phyloP scores from a whole-genome alignment of 2,888 invertebrate species.

The Stictocephala bisonia region DNA sequence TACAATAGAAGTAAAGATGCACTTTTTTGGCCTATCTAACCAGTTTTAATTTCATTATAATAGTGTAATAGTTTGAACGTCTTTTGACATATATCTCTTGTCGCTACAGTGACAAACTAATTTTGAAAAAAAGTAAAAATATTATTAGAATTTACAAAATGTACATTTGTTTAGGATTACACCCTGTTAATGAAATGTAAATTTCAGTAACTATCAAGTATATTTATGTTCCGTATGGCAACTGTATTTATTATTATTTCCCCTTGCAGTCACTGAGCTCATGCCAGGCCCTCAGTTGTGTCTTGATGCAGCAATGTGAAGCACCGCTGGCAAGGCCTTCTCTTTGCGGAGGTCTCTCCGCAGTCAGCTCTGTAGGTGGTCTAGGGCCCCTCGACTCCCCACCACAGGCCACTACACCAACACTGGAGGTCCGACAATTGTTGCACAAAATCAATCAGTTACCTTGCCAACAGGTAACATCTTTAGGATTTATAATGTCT shows the following conservation, averaged over 20 bases:
- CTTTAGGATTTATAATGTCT: no score
- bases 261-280: slow-evolving; percentile 34
- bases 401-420: slow-evolving; percentile 85
- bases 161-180: background rate
- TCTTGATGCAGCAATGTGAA: slow-evolving; percentile 51
- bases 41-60: no score
- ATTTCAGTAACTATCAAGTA: no score
- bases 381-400: slow-evolving; percentile 73
- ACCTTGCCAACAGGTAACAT: slow-evolving; percentile 62
- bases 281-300: slow-evolving; percentile 47
- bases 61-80: no score
- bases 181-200: no score
- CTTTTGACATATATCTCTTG: background rate
- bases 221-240: no score
- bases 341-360: slow-evolving; percentile 54
- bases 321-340: slow-evolving; percentile 48
- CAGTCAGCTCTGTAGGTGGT: slow-evolving; percentile 75
- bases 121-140: background rate
- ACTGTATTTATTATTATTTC: no score
- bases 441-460: slow-evolving; percentile 78
- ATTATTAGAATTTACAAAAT: background rate
- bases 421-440: slow-evolving; percentile 78
- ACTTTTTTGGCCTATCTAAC: no score
- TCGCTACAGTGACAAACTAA: background rate
- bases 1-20: no score